Percentiles rank a stretch among this genome's conserved stretches.
phyloP scores from a whole-genome alignment of 2,797 vertebrate genomes.

The Otolemur crassicaudatus region DNA sequence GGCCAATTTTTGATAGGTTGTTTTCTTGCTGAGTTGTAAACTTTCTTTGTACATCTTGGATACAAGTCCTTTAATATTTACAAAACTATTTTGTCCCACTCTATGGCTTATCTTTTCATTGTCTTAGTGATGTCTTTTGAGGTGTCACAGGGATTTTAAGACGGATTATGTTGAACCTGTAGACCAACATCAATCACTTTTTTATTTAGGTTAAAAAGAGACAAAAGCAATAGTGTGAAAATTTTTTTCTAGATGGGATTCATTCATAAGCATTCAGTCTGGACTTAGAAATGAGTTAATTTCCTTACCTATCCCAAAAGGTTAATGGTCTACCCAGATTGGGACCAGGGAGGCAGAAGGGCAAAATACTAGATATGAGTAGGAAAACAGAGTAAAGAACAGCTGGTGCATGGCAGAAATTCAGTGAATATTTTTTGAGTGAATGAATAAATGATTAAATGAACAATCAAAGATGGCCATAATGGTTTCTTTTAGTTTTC shows the following conservation, averaged over 20 bases:
- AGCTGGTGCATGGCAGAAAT: not conserved
- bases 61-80: slow-evolving; percentile 19
- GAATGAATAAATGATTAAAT: not conserved
- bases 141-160: not conserved
- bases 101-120: not conserved
- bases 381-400: not conserved
- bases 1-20: not conserved
- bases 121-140: not conserved
- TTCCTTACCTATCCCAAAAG: not conserved
- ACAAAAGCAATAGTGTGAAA: not conserved
- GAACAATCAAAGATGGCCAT: not conserved
- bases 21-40: not conserved
- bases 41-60: not conserved
- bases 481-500: not conserved
- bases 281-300: not conserved
- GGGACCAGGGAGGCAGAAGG: not conserved
- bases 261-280: not conserved
- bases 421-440: slow-evolving; percentile 18
- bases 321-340: not conserved
- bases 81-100: not conserved
- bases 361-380: not conserved
- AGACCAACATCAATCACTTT: not conserved
- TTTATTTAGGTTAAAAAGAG: not conserved
- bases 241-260: not conserved
- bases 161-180: not conserved